Base-by-base conservation (phyloP, 2,113 vertebrate species). In the Crypturellus undulatus region DNA sequence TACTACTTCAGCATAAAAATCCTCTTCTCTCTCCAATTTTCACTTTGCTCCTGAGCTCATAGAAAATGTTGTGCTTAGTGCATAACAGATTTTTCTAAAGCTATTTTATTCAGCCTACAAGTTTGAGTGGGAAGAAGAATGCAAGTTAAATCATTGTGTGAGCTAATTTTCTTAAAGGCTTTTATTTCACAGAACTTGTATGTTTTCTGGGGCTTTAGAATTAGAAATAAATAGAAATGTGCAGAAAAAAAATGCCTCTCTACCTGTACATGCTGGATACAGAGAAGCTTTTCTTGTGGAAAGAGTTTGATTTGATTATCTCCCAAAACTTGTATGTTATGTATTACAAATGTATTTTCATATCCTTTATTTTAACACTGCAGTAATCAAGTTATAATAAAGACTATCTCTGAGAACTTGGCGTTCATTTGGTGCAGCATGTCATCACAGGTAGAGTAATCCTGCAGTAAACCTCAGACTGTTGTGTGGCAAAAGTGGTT, bases 321-420 rank as follows among this genome's bases (percentile, higher is more conserved):
- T 93, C 81, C 64, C n/a, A 87, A 58, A 64, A 36, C 36, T 26
- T 83, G 60, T 4, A 64, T 75, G 42, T 63, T 81, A 26, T 9
- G 12, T 52, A 20, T 51, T 94, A 19, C 47, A 75, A 79, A 64
- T 26, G 22, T 92, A 28, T 13, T 32, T 40, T 67, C 3, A 4
- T 82, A 8, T 81, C 11, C 28, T 80, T 12, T 81, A 49, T 91
- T 81, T 58, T 71, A 1, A 52, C 70, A 47, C n/a, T 93, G 62
- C 30, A 68, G 60, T 84, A 91, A 87, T 94, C 91, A 90, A 78
- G 76, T 51, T 1, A 36, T 86, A 86, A 68, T 94, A 93, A 95
- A 11, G 18, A 47, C 38, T 13, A 21, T 60, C 17, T 92, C 45
- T 18, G 28, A 75, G 85, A 90, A 47, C n/a, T 51, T 87, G 79